These are phyloP conservation scores for Elaphurus davidianus DNA, from an alignment of 2,113 vertebrate genomes.

Conservation along the genomic window DNA sequence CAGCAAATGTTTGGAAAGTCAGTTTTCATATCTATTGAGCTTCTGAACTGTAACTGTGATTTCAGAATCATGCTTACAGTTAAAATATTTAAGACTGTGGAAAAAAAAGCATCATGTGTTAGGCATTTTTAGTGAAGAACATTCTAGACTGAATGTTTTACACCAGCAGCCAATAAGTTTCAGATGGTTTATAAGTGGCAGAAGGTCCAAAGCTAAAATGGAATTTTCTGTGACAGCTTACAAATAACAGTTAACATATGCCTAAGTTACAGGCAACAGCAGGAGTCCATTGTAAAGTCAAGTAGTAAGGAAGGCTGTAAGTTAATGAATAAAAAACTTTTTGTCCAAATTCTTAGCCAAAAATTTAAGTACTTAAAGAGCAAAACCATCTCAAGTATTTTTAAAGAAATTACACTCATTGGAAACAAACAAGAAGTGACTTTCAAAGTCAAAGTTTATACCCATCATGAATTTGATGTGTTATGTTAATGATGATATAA, in stretches of 20 bases:
- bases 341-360: background rate
- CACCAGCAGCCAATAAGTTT: conserved; percentile 67
- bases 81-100: conserved; percentile 60
- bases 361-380: background rate
- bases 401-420: conserved; percentile 13
- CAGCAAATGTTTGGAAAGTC: conserved; percentile 45
- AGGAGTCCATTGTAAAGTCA: background rate
- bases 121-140: conserved; percentile 71
- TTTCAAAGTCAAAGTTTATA: background rate
- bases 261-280: conserved; percentile 41
- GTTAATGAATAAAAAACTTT: conserved; percentile 43
- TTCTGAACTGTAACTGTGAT: conserved; percentile 38
- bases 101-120: conserved; percentile 68
- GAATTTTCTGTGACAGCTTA: conserved; percentile 57
- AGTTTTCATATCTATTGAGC: conserved; percentile 24
- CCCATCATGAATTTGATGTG: background rate
- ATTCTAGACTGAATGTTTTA: conserved; percentile 66
- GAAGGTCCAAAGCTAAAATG: conserved; percentile 65
- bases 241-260: conserved; percentile 62
- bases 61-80: conserved; percentile 30
- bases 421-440: background rate
- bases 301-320: background rate
- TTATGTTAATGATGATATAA: background rate
- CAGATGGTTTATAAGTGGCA: conserved; percentile 74
- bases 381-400: background rate